phyloP scores from a whole-genome alignment of 2,113 vertebrate genomes.

The Malaclemys terrapin region DNA sequence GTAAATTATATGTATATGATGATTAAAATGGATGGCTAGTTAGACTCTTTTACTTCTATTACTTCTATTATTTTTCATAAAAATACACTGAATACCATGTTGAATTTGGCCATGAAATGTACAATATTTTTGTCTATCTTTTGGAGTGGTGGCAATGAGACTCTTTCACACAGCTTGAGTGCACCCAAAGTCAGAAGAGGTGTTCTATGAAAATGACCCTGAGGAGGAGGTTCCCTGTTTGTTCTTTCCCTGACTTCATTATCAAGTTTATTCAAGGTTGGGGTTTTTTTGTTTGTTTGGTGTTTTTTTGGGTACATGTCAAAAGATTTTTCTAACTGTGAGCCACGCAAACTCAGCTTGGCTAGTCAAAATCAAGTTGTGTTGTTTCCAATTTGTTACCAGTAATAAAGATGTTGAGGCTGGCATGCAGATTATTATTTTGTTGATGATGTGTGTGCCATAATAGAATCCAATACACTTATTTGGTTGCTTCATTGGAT shows the following conservation, averaged over 20 bases:
- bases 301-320: neutral
- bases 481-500: neutral
- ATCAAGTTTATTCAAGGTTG: neutral
- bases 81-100: neutral
- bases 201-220: neutral
- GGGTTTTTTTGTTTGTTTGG: too few species aligned
- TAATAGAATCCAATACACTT: neutral
- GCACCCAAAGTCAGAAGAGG: neutral
- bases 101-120: constrained; percentile 22
- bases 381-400: neutral
- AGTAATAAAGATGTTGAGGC: neutral
- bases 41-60: constrained; percentile 1
- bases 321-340: neutral
- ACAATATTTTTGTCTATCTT: neutral
- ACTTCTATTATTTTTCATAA: constrained; percentile 25
- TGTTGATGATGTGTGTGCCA: neutral
- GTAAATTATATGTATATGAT: constrained; percentile 1
- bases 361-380: neutral
- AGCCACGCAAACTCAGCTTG: constrained; percentile 3
- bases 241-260: neutral
- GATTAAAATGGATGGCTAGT: neutral
- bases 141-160: neutral
- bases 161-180: constrained; percentile 8
- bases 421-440: constrained; percentile 1
- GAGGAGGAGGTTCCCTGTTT: neutral